Evolutionary conservation across 2,797 vertebrate genomes (phyloP), one percentile per base, ranked within the genome.

Genomic region (Sebastes trivittatus): DNA sequence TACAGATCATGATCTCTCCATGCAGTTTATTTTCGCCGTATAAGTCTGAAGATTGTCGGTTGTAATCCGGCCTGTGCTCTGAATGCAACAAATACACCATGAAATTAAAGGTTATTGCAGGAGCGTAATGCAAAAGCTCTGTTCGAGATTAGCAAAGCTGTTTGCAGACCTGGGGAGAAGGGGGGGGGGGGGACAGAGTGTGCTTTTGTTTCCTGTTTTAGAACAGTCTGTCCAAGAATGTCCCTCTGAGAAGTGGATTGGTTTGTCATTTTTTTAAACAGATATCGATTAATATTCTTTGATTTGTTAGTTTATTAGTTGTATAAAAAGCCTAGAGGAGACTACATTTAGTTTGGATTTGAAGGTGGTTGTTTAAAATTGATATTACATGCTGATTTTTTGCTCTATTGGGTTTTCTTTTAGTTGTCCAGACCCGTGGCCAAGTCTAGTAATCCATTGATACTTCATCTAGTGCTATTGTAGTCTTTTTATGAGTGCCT

Each of bases 1-100:
- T 75, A 54, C 84, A 90, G 92, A 92, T 94, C 90, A 78, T 62
- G 88, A 94, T 94, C 93, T 94, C 77, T 87, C 85, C 91, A 84
- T 80, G 88, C 90, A 92, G 92, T 94, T 93, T 93, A 91, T 93
- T 91, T 91, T 77, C 79, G 23, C 82, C 27, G 25, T 79, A 75
- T 74, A 93, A 91, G 80, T 92, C 92, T 87, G 84, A 84, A 93
- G 92, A 91, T 93, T 94, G 92, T 92, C 84, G 62, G 88, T 95
- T 96, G 95, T 96, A 96, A 96, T 96, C 94, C 94, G 80, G 77
- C 86, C 90, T 68, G 83, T 88, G 92, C 80, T 85, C 94, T 90
- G 83, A 94, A 95, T 93, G 94, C 94, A 95, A 95, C 94, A 96
- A 96, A 95, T 95, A 95, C 90, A 93, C 88, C 94, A 90, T 96